Base-by-base conservation (phyloP, 2,888 invertebrate genomes). In the Axea sp. region DNA sequence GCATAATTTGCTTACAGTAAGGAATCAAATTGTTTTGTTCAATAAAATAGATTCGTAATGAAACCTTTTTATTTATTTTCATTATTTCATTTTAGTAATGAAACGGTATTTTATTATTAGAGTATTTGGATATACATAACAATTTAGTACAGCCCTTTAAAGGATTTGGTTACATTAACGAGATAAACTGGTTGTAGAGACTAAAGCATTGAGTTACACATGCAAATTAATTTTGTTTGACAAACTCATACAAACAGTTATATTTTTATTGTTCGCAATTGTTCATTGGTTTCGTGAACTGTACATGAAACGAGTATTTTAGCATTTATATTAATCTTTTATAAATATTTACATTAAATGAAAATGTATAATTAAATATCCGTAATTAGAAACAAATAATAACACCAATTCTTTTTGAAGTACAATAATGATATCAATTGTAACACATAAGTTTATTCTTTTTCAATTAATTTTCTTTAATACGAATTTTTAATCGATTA, bases 141-240 rank as follows among this genome's bases (percentile, higher is more conserved):
- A 55, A 64, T 64, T 64, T 53, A 43, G 41, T 33, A 17, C 15
- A 14, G 35, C 28, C 35, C 43, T 43, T 24, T 35, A 51, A 37
- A 51, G 45, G 45, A 49, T 55, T 53, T 43, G 35, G 64, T 64
- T 64, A 33, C 64, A 53, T 64, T 51, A 35, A 26, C 43, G 37
- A 41, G 41, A 33, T 17, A 41, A 64, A 41, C 41, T 43, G 33
- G 24, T 28, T 19, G 43, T 15, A 26, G 24, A 41, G 26, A 37
- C 17, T 31, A 12, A 43, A 51, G 60, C 37, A 33, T 64, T 64
- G 12, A 31, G 41, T 51, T 64, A 64, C 43, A 51, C n/a, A 43
- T 53, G 39, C 39, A 60, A 49, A 60, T 35, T 37, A 60, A 60
- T 37, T 60, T 60, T 47, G 47, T 60, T 60, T 60, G 24, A 26